Base-by-base conservation (phyloP, 2,113 vertebrate genomes). In the Alligator mississippiensis region DNA sequence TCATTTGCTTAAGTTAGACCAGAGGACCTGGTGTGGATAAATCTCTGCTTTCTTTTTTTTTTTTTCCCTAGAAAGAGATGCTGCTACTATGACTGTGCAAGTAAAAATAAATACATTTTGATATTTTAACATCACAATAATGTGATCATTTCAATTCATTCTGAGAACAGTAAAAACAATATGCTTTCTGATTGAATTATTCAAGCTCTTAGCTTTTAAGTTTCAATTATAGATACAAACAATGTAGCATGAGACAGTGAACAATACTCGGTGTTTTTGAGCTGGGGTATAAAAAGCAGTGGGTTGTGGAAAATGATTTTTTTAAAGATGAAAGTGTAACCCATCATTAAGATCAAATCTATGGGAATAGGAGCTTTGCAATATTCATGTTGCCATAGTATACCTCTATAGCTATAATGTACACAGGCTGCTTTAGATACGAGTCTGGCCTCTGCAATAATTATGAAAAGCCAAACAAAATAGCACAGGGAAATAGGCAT, bases 151-250 rank as follows among this genome's bases (percentile, higher is more conserved):
- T 97, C 93, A 94, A 97, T 97, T 96, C 96, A 96, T 96, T 92
- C 83, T 25, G 92, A 92, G 94, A 93, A 96, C 89, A 87, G 91
- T 93, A 95, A 97, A 97, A 97, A 93, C 95, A 97, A 95, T 97
- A 96, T 93, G 94, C 55, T 95, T 97, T 97, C 96, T 95, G 95
- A 97, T 95, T 96, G 92, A 97, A 97, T 96, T 96, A 96, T 96
- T 95, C 94, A 95, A 93, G 89, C 94, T 96, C 75, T 63, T 91
- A 96, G 95, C 96, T 97, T 97, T 97, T 96, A 96, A 95, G 94
- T 94, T 97, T 97, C 96, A 97, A 92, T 96, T 97, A 97, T 97
- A 94, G 96, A 93, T 86, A 95, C 82, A 92, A 92, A 91, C 84
- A 90, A 89, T 90, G 79, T 86, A 89, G 88, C 92, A 93, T 92